A percentile compares a stretch with the other conserved stretches of the same genome.
These are phyloP conservation scores for Hylaeus volcanicus DNA, from an alignment of 1,140 invertebrate genomes.

Conservation along the genomic window DNA sequence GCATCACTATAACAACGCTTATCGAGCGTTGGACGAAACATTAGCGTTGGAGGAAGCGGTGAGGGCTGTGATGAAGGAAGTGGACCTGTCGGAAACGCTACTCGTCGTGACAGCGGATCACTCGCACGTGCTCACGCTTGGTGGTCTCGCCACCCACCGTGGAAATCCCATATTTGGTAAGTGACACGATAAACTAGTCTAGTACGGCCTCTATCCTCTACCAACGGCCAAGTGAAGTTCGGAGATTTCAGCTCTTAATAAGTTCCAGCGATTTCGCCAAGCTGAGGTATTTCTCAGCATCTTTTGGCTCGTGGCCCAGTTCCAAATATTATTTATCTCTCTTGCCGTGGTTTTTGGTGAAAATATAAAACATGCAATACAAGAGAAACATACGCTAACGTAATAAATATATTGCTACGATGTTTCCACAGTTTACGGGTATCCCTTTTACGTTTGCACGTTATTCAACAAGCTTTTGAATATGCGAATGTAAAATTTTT, in stretches of 20 bases:
- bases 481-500: too few relatives aligned
- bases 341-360: too few relatives aligned
- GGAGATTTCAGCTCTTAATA: background rate
- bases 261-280: too few relatives aligned
- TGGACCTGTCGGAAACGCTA: slow-evolving; percentile 87
- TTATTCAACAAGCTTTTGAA: too few relatives aligned
- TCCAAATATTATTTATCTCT: too few relatives aligned
- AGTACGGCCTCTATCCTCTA: background rate
- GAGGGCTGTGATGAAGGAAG: slow-evolving; percentile 84
- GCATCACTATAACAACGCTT: slow-evolving; percentile 90
- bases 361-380: too few relatives aligned
- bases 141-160: slow-evolving; percentile 85
- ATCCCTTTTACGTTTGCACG: too few relatives aligned
- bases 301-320: too few relatives aligned
- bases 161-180: slow-evolving; percentile 86
- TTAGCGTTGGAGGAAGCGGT: slow-evolving; percentile 88
- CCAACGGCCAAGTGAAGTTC: background rate
- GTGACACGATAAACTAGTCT: slow-evolving; percentile 40
- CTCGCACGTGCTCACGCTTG: slow-evolving; percentile 90
- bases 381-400: too few relatives aligned
- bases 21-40: slow-evolving; percentile 89
- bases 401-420: too few relatives aligned
- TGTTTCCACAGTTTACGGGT: too few relatives aligned
- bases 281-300: too few relatives aligned
- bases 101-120: slow-evolving; percentile 91